phyloP scores from a whole-genome alignment of 2,888 invertebrate genomes.

The Flexamia atlantica region DNA sequence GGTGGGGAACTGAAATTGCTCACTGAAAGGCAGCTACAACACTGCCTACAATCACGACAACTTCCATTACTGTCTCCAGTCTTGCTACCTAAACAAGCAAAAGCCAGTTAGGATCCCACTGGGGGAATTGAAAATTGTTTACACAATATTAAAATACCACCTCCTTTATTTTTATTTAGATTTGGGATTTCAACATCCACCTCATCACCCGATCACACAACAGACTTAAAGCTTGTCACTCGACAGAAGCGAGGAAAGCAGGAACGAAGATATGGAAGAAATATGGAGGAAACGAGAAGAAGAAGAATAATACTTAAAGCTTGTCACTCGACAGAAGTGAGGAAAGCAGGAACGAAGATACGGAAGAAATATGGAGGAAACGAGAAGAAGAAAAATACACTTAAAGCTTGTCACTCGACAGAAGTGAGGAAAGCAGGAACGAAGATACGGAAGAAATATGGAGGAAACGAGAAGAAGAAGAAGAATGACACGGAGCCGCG shows the following conservation, averaged over 20 bases:
- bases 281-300: slow-evolving; percentile 44
- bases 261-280: slow-evolving; percentile 45
- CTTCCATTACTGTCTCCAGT: too few relatives aligned
- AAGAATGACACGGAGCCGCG: slow-evolving; percentile 61
- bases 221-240: not conserved
- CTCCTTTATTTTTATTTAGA: too few relatives aligned
- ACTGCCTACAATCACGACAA: too few relatives aligned
- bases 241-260: slow-evolving; percentile 33
- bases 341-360: slow-evolving; percentile 48
- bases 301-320: slow-evolving; percentile 29
- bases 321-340: slow-evolving; percentile 1
- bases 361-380: slow-evolving; percentile 36
- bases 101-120: too few relatives aligned
- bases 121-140: too few relatives aligned
- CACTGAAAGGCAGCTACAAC: too few relatives aligned
- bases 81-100: too few relatives aligned
- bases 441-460: slow-evolving; percentile 46
- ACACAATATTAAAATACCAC: too few relatives aligned
- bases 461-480: slow-evolving; percentile 49
- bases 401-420: not conserved
- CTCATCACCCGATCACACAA: not conserved
- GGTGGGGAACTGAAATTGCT: too few relatives aligned
- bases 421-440: slow-evolving; percentile 31
- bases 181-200: too few relatives aligned
- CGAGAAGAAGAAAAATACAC: slow-evolving; percentile 32